phyloP scores from a whole-genome alignment of 2,113 vertebrate genomes.

The Sylvilagus bachmani region DNA sequence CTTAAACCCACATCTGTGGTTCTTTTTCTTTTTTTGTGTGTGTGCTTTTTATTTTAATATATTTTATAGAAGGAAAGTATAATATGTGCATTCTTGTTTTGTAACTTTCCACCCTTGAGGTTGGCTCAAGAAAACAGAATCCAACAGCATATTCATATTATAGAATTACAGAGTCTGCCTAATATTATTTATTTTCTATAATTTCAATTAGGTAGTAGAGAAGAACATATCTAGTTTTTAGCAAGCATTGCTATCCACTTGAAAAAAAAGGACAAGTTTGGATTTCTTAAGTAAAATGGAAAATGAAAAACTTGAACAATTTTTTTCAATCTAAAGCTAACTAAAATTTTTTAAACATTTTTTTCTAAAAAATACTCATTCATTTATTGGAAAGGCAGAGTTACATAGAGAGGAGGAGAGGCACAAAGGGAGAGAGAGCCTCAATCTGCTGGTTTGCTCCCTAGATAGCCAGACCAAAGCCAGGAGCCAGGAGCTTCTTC shows the following conservation, averaged over 20 bases:
- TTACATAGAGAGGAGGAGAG: no score
- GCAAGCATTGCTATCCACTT: not conserved
- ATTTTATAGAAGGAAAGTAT: not conserved
- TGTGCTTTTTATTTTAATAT: not conserved
- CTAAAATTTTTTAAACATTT: not conserved
- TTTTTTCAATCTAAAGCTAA: not conserved
- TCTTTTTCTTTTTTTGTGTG: not conserved
- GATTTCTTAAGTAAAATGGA: constrained; percentile 17
- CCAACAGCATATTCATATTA: not conserved
- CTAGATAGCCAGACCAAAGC: no score
- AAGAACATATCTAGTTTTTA: constrained; percentile 15
- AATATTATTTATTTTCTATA: not conserved
- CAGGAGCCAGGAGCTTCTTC: no score
- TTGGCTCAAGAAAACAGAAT: not conserved
- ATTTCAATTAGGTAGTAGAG: not conserved
- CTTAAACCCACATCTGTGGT: not conserved
- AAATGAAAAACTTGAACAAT: constrained; percentile 5
- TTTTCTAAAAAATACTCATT: no score
- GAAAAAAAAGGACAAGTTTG: constrained; percentile 2
- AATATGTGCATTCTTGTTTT: not conserved
- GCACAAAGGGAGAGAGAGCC: no score
- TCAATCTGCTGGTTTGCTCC: no score
- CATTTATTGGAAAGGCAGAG: no score
- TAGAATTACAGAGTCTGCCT: not conserved
- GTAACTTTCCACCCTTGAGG: not conserved